A percentile compares a stretch with the other conserved stretches of the same genome.
These are phyloP conservation scores for Hydrozoanthus tunicans DNA, from an alignment of 64 coral and sea anemone genomes.

Conservation along the genomic window DNA sequence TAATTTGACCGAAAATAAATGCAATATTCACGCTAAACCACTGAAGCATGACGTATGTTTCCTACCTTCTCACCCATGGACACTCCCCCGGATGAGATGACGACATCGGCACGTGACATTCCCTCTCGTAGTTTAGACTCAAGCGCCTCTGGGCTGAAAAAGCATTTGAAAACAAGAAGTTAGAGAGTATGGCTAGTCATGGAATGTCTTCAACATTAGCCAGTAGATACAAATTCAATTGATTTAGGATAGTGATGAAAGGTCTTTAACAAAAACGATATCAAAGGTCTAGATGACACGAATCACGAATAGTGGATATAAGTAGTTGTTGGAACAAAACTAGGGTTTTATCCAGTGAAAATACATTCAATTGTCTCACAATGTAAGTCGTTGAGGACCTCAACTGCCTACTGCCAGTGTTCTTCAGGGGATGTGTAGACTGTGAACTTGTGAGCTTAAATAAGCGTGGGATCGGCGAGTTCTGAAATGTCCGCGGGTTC, in stretches of 20 bases:
- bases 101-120: slow-evolving; percentile 82
- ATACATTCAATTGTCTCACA: too few species aligned
- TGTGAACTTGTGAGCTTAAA: too few species aligned
- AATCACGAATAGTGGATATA: too few species aligned
- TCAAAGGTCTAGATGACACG: too few species aligned
- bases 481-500: too few species aligned
- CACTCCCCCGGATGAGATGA: slow-evolving; percentile 97
- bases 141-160: slow-evolving; percentile 68
- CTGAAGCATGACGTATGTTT: neutral
- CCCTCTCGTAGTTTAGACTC: slow-evolving; percentile 71
- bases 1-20: neutral
- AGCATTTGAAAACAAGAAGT: neutral
- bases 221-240: neutral
- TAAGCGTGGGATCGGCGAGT: too few species aligned
- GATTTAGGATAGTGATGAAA: neutral
- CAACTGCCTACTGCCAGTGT: too few species aligned
- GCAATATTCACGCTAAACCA: neutral
- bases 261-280: too few species aligned
- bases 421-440: too few species aligned
- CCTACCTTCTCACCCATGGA: slow-evolving; percentile 98
- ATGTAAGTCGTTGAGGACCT: too few species aligned
- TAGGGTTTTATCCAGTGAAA: too few species aligned
- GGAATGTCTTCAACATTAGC: neutral
- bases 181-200: neutral
- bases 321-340: too few species aligned